Conservation (phyloP, 1,140 invertebrate genomes). For the Sycobia sp. region DNA sequence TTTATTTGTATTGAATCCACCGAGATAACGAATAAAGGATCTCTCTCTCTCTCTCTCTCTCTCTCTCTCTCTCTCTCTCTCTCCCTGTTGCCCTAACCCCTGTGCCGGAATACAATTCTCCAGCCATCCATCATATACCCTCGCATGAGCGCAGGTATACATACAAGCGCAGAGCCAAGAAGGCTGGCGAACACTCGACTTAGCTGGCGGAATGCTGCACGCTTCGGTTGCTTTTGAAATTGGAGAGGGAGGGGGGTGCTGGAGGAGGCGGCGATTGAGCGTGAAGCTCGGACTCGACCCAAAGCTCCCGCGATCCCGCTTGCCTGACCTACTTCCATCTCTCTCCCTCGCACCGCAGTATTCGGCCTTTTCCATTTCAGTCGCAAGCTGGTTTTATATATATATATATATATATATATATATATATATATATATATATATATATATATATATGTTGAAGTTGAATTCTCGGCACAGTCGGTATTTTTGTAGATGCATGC, state of each 20-base stretch:
- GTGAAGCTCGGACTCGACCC: constrained; percentile 3
- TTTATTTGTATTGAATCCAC: no score
- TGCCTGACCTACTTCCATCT: neutral
- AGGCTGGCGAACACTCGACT: neutral
- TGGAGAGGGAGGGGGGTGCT: neutral
- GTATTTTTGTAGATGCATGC: no score
- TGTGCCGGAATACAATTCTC: no score
- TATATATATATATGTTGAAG: no score
- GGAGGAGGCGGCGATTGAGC: constrained; percentile 6
- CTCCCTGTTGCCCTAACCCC: neutral
- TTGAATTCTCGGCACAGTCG: no score
- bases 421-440: no score
- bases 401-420: no score
- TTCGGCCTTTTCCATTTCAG: no score
- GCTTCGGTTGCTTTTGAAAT: constrained; percentile 14
- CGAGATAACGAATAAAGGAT: no score
- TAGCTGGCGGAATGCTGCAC: constrained; percentile 16
- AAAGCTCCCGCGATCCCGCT: neutral
- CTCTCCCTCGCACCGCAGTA: neutral
- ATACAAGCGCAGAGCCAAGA: neutral
- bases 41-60: neutral
- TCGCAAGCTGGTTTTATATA: no score
- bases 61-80: neutral
- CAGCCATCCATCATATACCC: neutral
- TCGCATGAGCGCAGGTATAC: neutral